Evolutionary conservation across 2,888 invertebrate genomes (phyloP).

Genomic region (Copidosoma aretas): DNA sequence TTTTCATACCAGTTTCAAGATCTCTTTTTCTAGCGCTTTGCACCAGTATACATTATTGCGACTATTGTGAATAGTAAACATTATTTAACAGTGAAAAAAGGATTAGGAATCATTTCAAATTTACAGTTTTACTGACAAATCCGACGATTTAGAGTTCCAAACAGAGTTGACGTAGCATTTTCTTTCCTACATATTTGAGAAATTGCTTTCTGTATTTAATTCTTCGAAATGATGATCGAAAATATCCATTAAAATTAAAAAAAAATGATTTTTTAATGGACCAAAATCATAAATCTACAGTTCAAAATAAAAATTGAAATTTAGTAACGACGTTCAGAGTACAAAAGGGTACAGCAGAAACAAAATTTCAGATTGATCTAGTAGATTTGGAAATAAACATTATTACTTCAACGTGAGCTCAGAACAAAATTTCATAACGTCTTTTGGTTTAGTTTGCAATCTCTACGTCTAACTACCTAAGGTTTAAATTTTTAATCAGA

Average conservation of each 20-base stretch:
- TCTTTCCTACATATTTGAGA: too few relatives aligned
- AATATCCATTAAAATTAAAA: conserved; percentile 6
- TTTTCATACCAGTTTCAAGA: not conserved
- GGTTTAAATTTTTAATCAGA: conserved; percentile 19
- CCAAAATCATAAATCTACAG: conserved; percentile 13
- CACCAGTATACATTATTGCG: too few relatives aligned
- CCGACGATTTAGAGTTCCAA: too few relatives aligned
- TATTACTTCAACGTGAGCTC: conserved; percentile 27
- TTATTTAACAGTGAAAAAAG: too few relatives aligned
- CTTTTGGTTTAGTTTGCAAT: conserved; percentile 28
- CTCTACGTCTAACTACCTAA: conserved; percentile 17
- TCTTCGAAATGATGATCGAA: too few relatives aligned
- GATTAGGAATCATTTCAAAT: too few relatives aligned
- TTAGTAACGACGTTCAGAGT: not conserved
- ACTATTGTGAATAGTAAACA: conserved; percentile 10
- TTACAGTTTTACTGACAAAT: too few relatives aligned
- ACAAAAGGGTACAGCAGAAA: too few relatives aligned
- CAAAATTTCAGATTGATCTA: conserved; percentile 17
- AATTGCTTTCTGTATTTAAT: too few relatives aligned
- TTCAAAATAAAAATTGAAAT: conserved; percentile 17
- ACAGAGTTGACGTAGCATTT: too few relatives aligned
- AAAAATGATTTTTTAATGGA: conserved; percentile 5
- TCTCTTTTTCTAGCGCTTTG: not conserved
- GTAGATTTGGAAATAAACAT: conserved; percentile 15
- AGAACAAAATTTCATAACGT: conserved; percentile 27